These are phyloP conservation scores for Microcebus tavaratra DNA, from an alignment of 2,113 vertebrate species.

Conservation along the genomic window DNA sequence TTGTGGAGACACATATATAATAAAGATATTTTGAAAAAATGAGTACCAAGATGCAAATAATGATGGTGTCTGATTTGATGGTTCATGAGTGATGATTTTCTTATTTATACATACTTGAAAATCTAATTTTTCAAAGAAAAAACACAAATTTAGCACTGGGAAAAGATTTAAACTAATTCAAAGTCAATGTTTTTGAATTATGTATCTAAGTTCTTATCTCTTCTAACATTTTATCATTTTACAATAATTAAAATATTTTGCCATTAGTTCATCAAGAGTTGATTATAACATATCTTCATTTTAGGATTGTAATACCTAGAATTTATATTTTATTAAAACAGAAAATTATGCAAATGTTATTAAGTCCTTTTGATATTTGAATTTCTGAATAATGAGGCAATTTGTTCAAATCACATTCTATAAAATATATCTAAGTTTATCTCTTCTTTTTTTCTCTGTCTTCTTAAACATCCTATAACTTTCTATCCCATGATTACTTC, in stretches of 20 bases:
- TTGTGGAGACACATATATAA: not conserved
- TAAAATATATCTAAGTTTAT: not conserved
- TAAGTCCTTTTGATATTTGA: not conserved
- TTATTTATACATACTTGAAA: not conserved
- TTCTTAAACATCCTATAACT: not conserved
- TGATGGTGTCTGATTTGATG: not conserved
- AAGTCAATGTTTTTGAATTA: not conserved
- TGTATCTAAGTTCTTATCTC: not conserved
- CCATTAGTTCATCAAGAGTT: not conserved
- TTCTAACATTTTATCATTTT: not conserved
- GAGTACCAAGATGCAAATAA: not conserved
- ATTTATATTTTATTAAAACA: not conserved
- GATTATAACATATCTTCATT: not conserved
- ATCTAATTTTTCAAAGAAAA: not conserved
- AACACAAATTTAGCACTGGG: not conserved
- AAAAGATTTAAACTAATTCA: not conserved
- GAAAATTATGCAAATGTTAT: not conserved
- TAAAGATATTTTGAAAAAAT: slow-evolving; percentile 18
- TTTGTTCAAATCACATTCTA: not conserved
- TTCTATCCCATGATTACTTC: not conserved
- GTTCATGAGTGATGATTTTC: not conserved
- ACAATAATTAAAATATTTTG: slow-evolving; percentile 25
- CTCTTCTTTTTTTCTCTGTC: not conserved
- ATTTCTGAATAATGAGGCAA: not conserved
- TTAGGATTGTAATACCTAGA: not conserved